Evolutionary conservation across 2,113 vertebrate species (phyloP), one percentile per base, ranked within the genome.

Genomic region (Oncorhynchus keta): DNA sequence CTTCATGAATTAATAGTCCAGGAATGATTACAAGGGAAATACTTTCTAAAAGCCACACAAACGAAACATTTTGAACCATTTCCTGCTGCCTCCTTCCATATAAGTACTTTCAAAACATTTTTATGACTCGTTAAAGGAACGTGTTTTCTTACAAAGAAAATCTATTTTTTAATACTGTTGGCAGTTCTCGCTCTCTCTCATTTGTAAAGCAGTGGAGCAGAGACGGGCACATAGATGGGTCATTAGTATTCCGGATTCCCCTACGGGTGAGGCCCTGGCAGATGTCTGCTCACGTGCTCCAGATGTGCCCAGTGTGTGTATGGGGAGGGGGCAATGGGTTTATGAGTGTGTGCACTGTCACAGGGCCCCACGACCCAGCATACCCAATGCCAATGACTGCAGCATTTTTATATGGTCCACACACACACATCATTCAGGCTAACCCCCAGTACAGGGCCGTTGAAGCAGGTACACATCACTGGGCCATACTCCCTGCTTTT

Each of bases 231-330:
- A 68, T 3, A 81, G 28, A 22, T 14, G 71, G 76, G 76, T 75
- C 73, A 72, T 72, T 75, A 51, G 65, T 45, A 13, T 39, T 12
- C 35, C 12, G 16, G 32, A 16, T 26, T 26, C 70, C 65, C 28
- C 22, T 30, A 51, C 16, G 59, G 49, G 35, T 28, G 7, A 51
- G 49, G 61, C 14, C 32, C 20, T 13, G 9, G 67, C 74, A 76
- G 74, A 68, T 80, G 79, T 73, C 64, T 61, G 62, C 26, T 30
- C 71, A 57, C 79, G 22, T 70, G 22, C 59, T 45, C 48, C 84
- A 81, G 84, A 80, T 80, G 80, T 80, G 73, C 64, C 26, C 13
- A 12, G 11, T 67, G 24, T 35, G 30, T 32, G 28, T 30, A 24
- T 32, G 28, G 26, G 65, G 35, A 35, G 35, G 35, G 6, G 35